Base-by-base conservation (phyloP, 2,888 invertebrate genomes). In the Campopleginae sp. region DNA sequence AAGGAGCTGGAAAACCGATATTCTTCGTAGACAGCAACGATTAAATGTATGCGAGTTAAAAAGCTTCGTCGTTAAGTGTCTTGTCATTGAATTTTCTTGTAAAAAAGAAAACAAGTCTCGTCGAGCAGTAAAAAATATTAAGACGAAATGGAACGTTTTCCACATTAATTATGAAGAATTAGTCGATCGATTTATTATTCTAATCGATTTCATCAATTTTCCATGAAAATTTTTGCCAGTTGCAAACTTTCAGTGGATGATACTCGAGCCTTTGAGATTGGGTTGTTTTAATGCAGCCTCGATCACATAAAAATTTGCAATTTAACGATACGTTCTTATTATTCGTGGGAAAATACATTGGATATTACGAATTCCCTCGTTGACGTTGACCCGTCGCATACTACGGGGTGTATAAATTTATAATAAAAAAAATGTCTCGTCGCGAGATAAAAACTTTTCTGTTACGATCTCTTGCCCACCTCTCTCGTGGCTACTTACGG, bases 401-500 rank as follows among this genome's bases (percentile, higher is more conserved):
- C 51, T 10, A 51, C 17, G 44, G 8, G 7, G 5, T 33, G 19
- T 61, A 63, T 61, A 19, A 46, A 75, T 27, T 44, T 75, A 58
- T 44, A 61, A 68, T 61, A 38, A 68, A 74, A 80, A 46, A 38
- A 23, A 23, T 46, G n/a, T 33, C 33, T 33, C 38, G 68, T 51
- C 31, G 27, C 7, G 38, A 54, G 79, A 79, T 71, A 68, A 75
- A 81, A 85, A 84, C 63, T 80, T 80, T 83, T 70, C 44, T 31
- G 44, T 71, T 63, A 48, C 31, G 19, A 63, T 63, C 27, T 63
- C 27, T 17, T 23, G 17, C 74, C 42, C 23, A 42, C 58, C 27
- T 31, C 33, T 48, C 68, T 44, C 68, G 68, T 68, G 27, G 68
- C 42, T 68, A 46, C 46, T 46, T 46, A 68, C 27, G 27, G 14